Conservation (phyloP, 2,888 invertebrate species). For the Drosophila cognata region DNA sequence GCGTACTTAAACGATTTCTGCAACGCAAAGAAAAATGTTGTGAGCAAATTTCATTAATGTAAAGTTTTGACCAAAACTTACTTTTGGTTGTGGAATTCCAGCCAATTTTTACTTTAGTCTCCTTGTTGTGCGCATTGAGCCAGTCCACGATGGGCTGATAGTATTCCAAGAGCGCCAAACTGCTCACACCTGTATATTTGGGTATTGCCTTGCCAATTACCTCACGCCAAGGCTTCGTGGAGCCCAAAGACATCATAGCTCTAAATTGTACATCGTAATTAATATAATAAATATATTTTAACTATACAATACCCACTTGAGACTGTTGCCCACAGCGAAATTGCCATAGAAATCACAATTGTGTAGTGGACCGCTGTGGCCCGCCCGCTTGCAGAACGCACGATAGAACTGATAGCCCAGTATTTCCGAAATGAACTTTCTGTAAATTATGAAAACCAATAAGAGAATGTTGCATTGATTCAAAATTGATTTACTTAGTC, state of each 20-base stretch:
- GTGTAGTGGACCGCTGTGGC: constrained; percentile 90
- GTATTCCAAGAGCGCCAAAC: constrained; percentile 91
- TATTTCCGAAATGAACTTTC: constrained; percentile 92
- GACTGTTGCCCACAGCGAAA: constrained; percentile 89
- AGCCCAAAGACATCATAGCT: constrained; percentile 87
- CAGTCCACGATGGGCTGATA: constrained; percentile 87
- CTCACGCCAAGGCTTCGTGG: constrained; percentile 92
- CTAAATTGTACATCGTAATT: constrained; percentile 62
- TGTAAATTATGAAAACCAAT: constrained; percentile 76
- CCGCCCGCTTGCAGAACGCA: constrained; percentile 90
- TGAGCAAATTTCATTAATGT: background rate
- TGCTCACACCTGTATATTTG: constrained; percentile 89
- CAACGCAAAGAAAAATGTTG: constrained; percentile 20
- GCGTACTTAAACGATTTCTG: constrained; percentile 63
- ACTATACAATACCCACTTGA: constrained; percentile 83
- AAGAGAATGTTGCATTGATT: rapidly evolving
- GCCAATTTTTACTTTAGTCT: constrained; percentile 76
- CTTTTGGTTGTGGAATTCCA: constrained; percentile 82
- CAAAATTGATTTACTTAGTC: constrained; percentile 72
- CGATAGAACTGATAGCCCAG: constrained; percentile 93
- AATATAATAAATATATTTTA: constrained; percentile 57
- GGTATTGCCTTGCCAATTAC: constrained; percentile 90
- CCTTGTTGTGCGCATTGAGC: constrained; percentile 71
- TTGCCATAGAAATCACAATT: constrained; percentile 94
- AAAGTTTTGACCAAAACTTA: constrained; percentile 43